Base-by-base conservation (phyloP, 1,140 invertebrate species). In the Varroa destructor region DNA sequence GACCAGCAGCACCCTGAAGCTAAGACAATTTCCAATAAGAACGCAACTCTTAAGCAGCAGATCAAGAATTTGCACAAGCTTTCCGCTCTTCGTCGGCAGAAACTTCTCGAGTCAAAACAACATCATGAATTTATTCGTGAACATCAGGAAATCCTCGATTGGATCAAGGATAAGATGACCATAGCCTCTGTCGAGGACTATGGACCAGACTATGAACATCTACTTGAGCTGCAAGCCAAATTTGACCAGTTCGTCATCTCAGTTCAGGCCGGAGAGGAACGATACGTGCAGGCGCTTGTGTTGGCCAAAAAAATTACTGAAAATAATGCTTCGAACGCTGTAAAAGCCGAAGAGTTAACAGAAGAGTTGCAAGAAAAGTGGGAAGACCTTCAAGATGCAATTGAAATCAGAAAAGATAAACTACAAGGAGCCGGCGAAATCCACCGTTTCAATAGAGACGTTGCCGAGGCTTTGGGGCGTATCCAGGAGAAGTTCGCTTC, bases 161-260 rank as follows among this genome's bases (percentile, higher is more conserved):
- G 93, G 93, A 95, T 98, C 51, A 86, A 87, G 74, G 92, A 97
- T 78, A 91, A 97, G 79, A 86, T 92, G 79, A 87, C 89, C 75
- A 86, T 87, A 0, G 93, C 93, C 6, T 87, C 87, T 1, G 91
- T 88, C 54, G 93, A 98, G 78, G 95, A 99, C 79, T 97, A 93
- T 80, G 94, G 94, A 5, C 89, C 92, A 78, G 94, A 98, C 82
- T 97, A 93, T 78, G 95, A 98, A 79, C 94, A 98, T 82, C 80
- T 97, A 43, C 80, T 93, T 80, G 87, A 91, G 77, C 78, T 97
- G 36, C 87, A 91, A 77, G 87, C 87, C 42, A 97, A 96, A 82
- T 99, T 97, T 81, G 91, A 96, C 75, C 93, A 97, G 78, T 88
- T 97, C 71, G 93, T 93, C 75, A 89, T 93, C 76, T 84, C 87